Base-by-base conservation (phyloP, 2,113 vertebrate species). In the Zosterops hypoxanthus region DNA sequence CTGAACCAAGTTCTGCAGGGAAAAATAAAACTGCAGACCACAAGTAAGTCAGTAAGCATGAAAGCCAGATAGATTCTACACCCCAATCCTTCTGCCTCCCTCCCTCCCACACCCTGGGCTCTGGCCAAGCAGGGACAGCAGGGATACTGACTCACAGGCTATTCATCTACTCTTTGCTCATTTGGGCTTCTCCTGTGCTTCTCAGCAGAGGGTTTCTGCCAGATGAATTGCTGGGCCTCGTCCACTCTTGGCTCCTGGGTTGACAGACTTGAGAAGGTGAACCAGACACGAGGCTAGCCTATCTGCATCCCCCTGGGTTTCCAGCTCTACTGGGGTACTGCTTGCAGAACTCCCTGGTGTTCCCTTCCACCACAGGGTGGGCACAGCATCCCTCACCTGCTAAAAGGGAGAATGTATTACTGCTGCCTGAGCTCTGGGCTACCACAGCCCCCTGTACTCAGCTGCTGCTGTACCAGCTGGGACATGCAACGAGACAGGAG, bases 81-180 rank as follows among this genome's bases (percentile, higher is more conserved):
- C 65, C 57, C 53, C 2, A 9, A 31, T 26, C 28, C 20, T 91
- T 86, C 73, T 8, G 18, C 34, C 50, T 23, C 34, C 9, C 9
- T 79, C 39, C 31, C 31, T 72, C 81, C 90, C 69, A 69, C 2
- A 0, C 24, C 16, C 42, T 73, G 73, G 65, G 69, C 55, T 91
- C 73, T 4, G 9, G 84, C 90, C 64, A 93, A 90, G 59, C 55
- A 53, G 34, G 70, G 86, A 36, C 68, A 90, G 68, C 63, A 82
- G 57, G 57, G 41, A 79, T 56, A 82, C 49, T 94, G 92, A 94
- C 82, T 95, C 65, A 90, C 61, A 59, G 56, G 34, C 70, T 82
- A 11, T 50, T 85, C 36, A 73, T 92, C 60, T 2, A 3, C 63
- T 85, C 31, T 85, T 92, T 64, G 49, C 44, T 95, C 85, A 59